Percentiles rank a stretch among this genome's conserved stretches.
Conservation (phyloP, 2,888 invertebrate genomes). For the Cheilosia vulpina region DNA sequence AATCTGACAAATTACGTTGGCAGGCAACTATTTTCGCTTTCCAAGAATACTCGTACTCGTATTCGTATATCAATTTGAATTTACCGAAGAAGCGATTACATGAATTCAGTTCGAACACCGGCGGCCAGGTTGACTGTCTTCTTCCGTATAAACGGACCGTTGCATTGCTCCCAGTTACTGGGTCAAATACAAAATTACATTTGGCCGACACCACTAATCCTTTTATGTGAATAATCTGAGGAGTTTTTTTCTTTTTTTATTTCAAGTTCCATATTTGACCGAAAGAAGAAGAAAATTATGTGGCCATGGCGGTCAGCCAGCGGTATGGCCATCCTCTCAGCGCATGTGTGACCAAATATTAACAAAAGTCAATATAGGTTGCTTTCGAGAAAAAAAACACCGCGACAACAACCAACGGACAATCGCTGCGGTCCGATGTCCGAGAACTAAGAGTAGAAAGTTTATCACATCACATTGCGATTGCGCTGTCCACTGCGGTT, state of each 20-base stretch:
- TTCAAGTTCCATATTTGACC: constrained; percentile 30
- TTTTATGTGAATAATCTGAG: constrained; percentile 54
- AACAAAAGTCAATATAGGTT: constrained; percentile 70
- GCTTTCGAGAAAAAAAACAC: constrained; percentile 62
- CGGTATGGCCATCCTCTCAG: constrained; percentile 29
- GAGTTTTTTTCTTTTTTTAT: constrained; percentile 3
- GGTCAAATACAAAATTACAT: constrained; percentile 51
- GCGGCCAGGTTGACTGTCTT: constrained; percentile 5
- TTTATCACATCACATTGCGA: constrained; percentile 54
- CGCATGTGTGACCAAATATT: constrained; percentile 67
- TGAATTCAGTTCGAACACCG: constrained; percentile 4
- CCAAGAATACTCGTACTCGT: not conserved
- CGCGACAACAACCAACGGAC: constrained; percentile 43
- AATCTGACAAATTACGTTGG: not conserved
- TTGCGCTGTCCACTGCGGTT: constrained; percentile 38
- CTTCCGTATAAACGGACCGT: not conserved
- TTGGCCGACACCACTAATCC: constrained; percentile 40
- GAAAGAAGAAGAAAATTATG: constrained; percentile 70
- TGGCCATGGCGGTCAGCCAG: constrained; percentile 63
- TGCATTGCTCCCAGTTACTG: constrained; percentile 35
- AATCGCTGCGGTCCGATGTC: constrained; percentile 60
- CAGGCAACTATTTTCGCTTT: constrained; percentile 18
- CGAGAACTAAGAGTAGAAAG: constrained; percentile 61
- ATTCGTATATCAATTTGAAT: not conserved
- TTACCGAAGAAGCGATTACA: constrained; percentile 21